phyloP scores from a whole-genome alignment of 2,888 invertebrate species.

The Mimas tiliae region DNA sequence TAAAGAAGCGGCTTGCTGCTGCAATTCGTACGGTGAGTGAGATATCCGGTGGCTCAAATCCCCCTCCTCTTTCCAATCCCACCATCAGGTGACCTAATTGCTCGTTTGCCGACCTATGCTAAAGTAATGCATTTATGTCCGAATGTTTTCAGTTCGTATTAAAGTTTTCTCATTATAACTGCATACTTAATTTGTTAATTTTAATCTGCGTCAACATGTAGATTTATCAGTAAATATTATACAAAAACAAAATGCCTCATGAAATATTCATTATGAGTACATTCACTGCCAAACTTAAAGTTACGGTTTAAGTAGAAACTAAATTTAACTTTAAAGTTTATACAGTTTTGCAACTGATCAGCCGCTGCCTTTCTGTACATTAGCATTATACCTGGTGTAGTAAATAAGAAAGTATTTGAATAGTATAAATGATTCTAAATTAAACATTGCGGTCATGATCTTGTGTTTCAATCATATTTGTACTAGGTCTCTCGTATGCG shows the following conservation, averaged over 20 bases:
- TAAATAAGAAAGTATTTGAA: neutral
- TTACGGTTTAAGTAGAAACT: neutral
- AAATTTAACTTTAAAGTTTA: neutral
- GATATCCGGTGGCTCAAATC: too few species aligned
- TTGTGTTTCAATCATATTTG: too few species aligned
- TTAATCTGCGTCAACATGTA: neutral
- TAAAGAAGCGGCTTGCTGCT: too few species aligned
- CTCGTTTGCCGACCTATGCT: too few species aligned
- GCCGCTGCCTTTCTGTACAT: neutral
- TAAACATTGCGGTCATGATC: too few species aligned
- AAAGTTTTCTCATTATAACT: too few species aligned
- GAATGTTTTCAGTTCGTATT: neutral
- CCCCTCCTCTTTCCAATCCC: too few species aligned
- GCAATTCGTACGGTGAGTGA: too few species aligned
- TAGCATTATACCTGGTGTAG: neutral
- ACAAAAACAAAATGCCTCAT: neutral
- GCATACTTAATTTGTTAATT: too few species aligned
- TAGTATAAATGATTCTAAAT: too few species aligned
- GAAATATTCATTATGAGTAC: neutral
- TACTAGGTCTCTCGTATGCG: too few species aligned
- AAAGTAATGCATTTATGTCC: neutral
- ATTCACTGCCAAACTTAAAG: neutral
- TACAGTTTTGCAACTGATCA: neutral
- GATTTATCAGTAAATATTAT: neutral
- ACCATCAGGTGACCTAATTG: neutral